These are phyloP conservation scores for Microcebus griseorufus DNA, from an alignment of 2,113 vertebrate species.

Conservation along the genomic window DNA sequence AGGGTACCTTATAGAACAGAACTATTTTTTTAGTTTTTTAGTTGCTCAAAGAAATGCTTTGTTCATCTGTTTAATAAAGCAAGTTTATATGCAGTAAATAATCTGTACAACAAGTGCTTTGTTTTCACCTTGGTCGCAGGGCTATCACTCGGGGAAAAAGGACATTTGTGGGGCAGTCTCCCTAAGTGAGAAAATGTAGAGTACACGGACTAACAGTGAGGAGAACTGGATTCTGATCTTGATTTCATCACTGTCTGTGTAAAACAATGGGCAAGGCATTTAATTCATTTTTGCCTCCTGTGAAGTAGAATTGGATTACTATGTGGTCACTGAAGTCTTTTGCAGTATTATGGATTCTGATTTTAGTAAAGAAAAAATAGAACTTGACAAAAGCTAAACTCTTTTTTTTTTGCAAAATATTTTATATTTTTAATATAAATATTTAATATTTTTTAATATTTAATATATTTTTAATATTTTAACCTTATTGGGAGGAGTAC, in stretches of 20 bases:
- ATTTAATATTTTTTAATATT: no score
- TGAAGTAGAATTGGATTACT: not conserved
- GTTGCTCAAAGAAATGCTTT: not conserved
- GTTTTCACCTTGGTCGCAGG: not conserved
- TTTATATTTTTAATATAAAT: no score
- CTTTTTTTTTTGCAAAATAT: not conserved
- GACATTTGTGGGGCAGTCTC: not conserved
- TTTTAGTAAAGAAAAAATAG: not conserved
- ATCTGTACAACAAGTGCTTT: not conserved
- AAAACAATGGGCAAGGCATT: not conserved
- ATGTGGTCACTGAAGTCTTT: not conserved
- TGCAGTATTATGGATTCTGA: not conserved
- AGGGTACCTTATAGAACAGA: not conserved
- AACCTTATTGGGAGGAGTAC: not conserved
- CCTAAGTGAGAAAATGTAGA: not conserved
- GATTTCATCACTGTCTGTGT: not conserved
- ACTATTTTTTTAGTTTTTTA: not conserved
- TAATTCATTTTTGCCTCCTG: not conserved
- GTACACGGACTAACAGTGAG: not conserved
- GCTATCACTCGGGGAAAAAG: not conserved
- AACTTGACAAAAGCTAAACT: not conserved
- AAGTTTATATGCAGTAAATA: not conserved
- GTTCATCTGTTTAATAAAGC: not conserved
- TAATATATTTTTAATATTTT: no score
- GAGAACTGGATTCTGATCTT: not conserved